A percentile compares a stretch with the other conserved stretches of the same genome.
phyloP scores from a whole-genome alignment of 2,113 vertebrate species.

The Xiphorhynchus elegans region DNA sequence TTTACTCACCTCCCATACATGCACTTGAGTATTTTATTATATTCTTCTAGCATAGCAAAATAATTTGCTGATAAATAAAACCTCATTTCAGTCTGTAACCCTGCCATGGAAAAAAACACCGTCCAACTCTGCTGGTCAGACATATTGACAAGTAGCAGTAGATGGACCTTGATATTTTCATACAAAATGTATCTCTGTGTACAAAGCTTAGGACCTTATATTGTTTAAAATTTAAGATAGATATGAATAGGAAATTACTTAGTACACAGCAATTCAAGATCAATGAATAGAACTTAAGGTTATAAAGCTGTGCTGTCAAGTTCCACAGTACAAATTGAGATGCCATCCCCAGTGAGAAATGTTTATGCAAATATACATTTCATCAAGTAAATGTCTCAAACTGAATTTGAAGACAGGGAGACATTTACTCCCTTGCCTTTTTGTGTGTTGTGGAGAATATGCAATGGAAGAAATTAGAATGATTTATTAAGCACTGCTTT shows the following conservation, averaged over 20 bases:
- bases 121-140: not conserved
- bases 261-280: not conserved
- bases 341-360: not conserved
- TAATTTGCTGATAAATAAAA: not conserved
- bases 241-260: not conserved
- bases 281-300: not conserved
- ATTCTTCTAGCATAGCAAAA: not conserved
- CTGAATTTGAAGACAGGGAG: not conserved
- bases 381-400: slow-evolving; percentile 1
- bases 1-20: not conserved
- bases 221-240: not conserved
- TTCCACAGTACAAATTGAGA: not conserved
- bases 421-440: not conserved
- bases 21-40: rapidly evolving
- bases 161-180: not conserved
- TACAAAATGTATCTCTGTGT: not conserved
- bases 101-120: not conserved
- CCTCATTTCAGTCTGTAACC: not conserved
- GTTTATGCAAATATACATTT: not conserved
- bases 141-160: not conserved
- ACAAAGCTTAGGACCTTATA: not conserved
- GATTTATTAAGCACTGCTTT: not conserved
- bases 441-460: not conserved
- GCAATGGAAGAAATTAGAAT: not conserved
- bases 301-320: not conserved